A percentile compares a stretch with the other conserved stretches of the same genome.
Evolutionary conservation across 1,140 invertebrate species (phyloP).

Genomic region (Drosophila nasuta): DNA sequence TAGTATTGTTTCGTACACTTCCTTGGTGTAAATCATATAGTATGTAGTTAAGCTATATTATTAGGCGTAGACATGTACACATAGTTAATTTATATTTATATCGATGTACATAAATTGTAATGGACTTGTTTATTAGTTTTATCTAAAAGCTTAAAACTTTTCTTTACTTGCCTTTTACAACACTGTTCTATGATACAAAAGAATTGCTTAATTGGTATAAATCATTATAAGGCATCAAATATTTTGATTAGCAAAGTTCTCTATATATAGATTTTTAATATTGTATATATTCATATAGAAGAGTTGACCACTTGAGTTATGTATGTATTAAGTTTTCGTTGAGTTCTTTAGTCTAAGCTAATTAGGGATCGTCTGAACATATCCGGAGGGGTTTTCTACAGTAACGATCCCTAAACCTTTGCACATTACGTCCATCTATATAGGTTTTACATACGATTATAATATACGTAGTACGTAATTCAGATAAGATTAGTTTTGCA

Average conservation of each 20-base stretch:
- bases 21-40: slow-evolving; percentile 69
- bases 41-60: slow-evolving; percentile 55
- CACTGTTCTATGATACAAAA: slow-evolving; percentile 34
- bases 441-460: slow-evolving; percentile 41
- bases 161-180: slow-evolving; percentile 14
- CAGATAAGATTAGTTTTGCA: slow-evolving; percentile 29
- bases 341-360: slow-evolving; percentile 48
- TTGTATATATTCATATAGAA: slow-evolving; percentile 28
- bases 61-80: slow-evolving; percentile 28
- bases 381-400: not conserved
- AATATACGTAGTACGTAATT: slow-evolving; percentile 36
- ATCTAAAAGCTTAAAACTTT: slow-evolving; percentile 50
- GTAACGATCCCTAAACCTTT: slow-evolving; percentile 51
- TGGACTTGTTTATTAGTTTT: slow-evolving; percentile 60
- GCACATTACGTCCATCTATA: slow-evolving; percentile 61
- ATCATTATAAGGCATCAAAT: slow-evolving; percentile 64
- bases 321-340: slow-evolving; percentile 38
- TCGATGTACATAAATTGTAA: slow-evolving; percentile 27
- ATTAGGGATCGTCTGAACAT: slow-evolving; percentile 45
- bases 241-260: slow-evolving; percentile 64
- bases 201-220: slow-evolving; percentile 24
- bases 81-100: slow-evolving; percentile 32
- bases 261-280: slow-evolving; percentile 22
- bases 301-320: slow-evolving; percentile 68
- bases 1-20: slow-evolving; percentile 62